Evolutionary conservation across 2,113 vertebrate genomes (phyloP).

Genomic region (Osmerus mordax): DNA sequence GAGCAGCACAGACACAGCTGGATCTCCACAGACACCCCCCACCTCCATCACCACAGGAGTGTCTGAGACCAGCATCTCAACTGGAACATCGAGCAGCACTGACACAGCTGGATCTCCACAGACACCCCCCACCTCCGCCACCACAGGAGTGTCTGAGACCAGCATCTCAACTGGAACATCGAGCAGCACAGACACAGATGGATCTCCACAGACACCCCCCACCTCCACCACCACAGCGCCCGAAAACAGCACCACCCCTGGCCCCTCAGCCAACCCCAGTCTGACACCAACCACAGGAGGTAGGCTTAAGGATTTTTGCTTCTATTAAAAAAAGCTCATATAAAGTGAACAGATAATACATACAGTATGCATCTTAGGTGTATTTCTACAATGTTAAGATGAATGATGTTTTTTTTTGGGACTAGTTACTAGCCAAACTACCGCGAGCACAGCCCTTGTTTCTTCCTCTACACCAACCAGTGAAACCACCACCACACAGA

Average conservation of each 20-base stretch:
- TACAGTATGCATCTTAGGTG: no score
- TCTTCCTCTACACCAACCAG: background rate
- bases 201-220: constrained; percentile 36
- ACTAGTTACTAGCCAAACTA: background rate
- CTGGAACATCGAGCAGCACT: background rate
- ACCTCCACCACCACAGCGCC: background rate
- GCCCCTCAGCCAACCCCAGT: background rate
- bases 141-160: background rate
- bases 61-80: background rate
- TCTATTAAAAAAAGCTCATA: no score
- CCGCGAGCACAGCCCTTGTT: background rate
- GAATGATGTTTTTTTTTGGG: no score
- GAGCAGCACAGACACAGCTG: constrained; percentile 14
- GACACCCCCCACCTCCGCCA: constrained; percentile 29
- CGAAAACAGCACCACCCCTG: background rate
- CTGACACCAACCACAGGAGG: background rate
- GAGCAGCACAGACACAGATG: constrained; percentile 13
- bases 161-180: no score
- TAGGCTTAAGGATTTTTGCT: background rate
- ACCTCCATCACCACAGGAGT: constrained; percentile 13
- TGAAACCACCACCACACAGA: background rate
- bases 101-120: constrained; percentile 30
- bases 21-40: constrained; percentile 33
- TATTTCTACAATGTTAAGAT: no score
- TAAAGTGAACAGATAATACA: no score